Conservation (phyloP, 1,140 invertebrate species). For the Tyrophagus putrescentiae region DNA sequence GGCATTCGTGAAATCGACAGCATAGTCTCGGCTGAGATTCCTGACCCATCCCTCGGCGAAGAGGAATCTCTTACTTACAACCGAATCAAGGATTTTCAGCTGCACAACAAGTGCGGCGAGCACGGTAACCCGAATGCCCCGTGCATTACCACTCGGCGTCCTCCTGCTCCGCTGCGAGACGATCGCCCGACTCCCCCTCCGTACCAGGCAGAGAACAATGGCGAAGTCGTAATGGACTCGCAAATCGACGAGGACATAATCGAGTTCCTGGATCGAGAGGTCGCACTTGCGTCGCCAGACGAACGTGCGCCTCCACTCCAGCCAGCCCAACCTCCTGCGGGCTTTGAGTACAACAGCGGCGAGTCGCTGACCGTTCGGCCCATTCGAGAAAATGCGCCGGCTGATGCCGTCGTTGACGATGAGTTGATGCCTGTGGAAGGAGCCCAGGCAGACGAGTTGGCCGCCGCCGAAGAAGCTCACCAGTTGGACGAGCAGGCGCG, state of each 20-base stretch:
- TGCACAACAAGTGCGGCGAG: slow-evolving; percentile 31
- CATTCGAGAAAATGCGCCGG: too few relatives aligned
- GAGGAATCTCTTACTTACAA: background rate
- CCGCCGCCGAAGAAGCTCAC: too few relatives aligned
- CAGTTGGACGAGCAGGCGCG: too few relatives aligned
- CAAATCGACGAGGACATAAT: slow-evolving; percentile 17
- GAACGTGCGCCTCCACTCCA: background rate
- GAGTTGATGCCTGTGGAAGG: too few relatives aligned
- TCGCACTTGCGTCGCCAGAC: slow-evolving; percentile 21
- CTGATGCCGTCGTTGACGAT: too few relatives aligned
- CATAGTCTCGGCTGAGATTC: slow-evolving; percentile 24
- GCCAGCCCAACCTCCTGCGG: too few relatives aligned
- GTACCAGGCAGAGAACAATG: slow-evolving; percentile 11
- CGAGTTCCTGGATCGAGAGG: slow-evolving; percentile 36
- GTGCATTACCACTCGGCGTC: slow-evolving; percentile 26
- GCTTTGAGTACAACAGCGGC: too few relatives aligned
- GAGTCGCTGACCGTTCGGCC: too few relatives aligned
- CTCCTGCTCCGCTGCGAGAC: background rate
- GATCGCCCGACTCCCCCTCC: background rate
- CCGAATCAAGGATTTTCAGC: slow-evolving; percentile 32
- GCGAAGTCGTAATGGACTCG: slow-evolving; percentile 7
- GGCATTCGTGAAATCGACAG: slow-evolving; percentile 20
- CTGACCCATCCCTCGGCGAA: slow-evolving; percentile 1
- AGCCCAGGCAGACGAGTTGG: too few relatives aligned
- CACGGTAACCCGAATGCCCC: slow-evolving; percentile 23